Evolutionary conservation across 1,140 invertebrate genomes (phyloP).

Genomic region (Pentalonia nigronervosa): DNA sequence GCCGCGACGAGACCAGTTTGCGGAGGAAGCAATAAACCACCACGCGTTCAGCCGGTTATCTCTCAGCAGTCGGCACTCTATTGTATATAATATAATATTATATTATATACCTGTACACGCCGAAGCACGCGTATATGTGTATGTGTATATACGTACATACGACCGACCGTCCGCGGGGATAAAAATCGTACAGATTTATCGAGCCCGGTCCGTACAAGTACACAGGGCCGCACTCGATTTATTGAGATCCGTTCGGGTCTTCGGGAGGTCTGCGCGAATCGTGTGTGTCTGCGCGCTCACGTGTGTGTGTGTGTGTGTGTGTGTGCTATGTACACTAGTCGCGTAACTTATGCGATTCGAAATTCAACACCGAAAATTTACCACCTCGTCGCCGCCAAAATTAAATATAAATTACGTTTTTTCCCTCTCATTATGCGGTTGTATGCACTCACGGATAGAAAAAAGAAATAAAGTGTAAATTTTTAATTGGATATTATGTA

Average conservation of each 20-base stretch:
- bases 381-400: slow-evolving; percentile 12
- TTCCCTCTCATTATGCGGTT: background rate
- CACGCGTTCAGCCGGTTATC: slow-evolving; percentile 56
- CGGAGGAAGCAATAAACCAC: slow-evolving; percentile 57
- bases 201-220: background rate
- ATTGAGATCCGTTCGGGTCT: slow-evolving; percentile 41
- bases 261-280: slow-evolving; percentile 17
- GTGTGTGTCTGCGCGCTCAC: background rate
- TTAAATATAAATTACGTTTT: slow-evolving; percentile 34
- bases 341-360: slow-evolving; percentile 20
- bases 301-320: background rate
- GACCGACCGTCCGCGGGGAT: slow-evolving; percentile 42
- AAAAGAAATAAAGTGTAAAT: background rate
- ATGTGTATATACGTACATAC: background rate
- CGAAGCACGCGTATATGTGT: background rate
- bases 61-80: slow-evolving; percentile 24
- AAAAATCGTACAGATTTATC: slow-evolving; percentile 56
- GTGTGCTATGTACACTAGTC: no score
- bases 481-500: background rate
- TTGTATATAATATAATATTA: background rate
- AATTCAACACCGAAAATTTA: slow-evolving; percentile 36
- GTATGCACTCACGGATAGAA: background rate
- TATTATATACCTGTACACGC: background rate
- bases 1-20: slow-evolving; percentile 38
- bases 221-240: slow-evolving; percentile 30